These are phyloP conservation scores for Acanthisitta chloris DNA, from an alignment of 2,113 vertebrate genomes.

Conservation along the genomic window DNA sequence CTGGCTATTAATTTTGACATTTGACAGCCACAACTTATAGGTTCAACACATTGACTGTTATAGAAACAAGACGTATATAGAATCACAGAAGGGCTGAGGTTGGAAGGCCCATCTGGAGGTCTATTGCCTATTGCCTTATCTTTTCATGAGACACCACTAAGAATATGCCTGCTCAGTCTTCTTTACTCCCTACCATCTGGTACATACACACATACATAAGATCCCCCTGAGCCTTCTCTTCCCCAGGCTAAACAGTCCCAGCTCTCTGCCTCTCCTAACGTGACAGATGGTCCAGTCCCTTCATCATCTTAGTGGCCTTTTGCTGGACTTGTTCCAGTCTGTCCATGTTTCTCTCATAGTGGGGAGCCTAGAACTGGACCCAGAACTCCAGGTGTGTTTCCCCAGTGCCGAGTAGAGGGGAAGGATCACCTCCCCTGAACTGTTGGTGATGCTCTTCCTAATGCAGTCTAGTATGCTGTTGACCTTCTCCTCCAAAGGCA, in stretches of 20 bases:
- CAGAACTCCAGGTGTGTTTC: not conserved
- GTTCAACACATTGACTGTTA: not conserved
- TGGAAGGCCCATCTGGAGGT: not conserved
- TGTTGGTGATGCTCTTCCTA: not conserved
- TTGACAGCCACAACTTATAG: not conserved
- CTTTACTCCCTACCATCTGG: constrained; percentile 7
- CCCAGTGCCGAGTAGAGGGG: not conserved
- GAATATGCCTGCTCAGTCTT: not conserved
- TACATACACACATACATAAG: not conserved
- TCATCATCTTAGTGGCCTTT: not conserved
- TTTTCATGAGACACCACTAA: not conserved
- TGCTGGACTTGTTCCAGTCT: not conserved
- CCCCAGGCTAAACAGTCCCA: not conserved
- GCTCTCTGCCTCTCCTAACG: not conserved
- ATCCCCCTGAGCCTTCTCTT: not conserved
- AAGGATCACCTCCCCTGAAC: not conserved
- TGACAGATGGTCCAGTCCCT: not conserved
- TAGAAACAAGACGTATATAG: not conserved
- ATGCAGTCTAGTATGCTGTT: rapidly evolving
- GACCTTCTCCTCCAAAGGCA: not conserved
- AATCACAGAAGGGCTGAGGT: not conserved
- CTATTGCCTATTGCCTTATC: not conserved
- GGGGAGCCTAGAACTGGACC: not conserved
- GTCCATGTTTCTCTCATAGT: rapidly evolving
- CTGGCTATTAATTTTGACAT: not conserved